Evolutionary conservation across 2,113 vertebrate genomes (phyloP), one percentile per base, ranked within the genome.

Genomic region (Verasper variegatus): DNA sequence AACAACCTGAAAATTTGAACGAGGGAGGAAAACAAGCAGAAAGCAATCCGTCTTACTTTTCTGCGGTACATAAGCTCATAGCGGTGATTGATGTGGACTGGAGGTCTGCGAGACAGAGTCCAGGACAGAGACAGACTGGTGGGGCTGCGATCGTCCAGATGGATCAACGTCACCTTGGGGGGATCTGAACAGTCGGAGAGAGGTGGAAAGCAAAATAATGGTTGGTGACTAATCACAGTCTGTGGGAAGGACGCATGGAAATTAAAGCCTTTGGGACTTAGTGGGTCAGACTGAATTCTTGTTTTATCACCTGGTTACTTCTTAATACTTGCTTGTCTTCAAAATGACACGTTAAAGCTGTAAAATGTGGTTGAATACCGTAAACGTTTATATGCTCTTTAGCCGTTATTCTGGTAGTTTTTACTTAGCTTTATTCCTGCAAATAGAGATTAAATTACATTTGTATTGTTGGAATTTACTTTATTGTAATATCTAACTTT

Each of bases 11-110:
- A 6, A 60, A 9, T 58, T 40, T 51, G 24, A 68, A 26, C 10
- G 17, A 69, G 26, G 31, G 12, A 62, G 31, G 27, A 5, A 58
- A 52, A 78, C 18, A 40, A 77, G 24, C 56, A 63, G 59, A 72
- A 71, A 80, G 63, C 51, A 9, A 26, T 58, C 52, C 0, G n/a
- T 71, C 86, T 64, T 92, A 98, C 98, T 96, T 98, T 98, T 90
- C 96, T 96, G 86, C 95, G 97, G 94, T 98, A 99, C 94, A 97
- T 99, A 88, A 99, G 95, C 88, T 99, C 97, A 0, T 97, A 99
- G 82, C 95, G 96, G 66, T 93, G 92, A 92, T 86, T 95, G 86
- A 96, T 94, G 0, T 96, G 94, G 74, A 93, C 95, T 71, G 94
- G 94, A 87, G 96, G 95, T 1, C 95, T 92, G 0, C 72, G 93